Conservation (phyloP, 1,140 invertebrate species). For the Rhagoletis pomonella region DNA sequence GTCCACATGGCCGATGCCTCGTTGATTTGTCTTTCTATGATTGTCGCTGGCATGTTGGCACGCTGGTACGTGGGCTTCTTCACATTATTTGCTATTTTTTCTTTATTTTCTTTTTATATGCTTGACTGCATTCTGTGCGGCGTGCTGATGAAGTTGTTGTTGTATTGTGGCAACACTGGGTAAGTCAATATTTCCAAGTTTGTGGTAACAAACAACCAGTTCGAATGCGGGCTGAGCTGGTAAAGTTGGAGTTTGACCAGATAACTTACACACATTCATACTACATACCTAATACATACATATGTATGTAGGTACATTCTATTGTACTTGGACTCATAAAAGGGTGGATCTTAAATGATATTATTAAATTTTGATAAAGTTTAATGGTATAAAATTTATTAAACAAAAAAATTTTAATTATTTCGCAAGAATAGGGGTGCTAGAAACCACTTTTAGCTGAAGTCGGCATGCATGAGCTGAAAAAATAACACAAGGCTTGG, state of each 20-base stretch:
- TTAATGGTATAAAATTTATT: too few relatives aligned
- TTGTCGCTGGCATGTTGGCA: background rate
- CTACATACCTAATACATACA: too few relatives aligned
- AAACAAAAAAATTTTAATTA: too few relatives aligned
- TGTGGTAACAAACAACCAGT: conserved; percentile 21
- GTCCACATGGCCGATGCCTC: background rate
- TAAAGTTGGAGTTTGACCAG: background rate
- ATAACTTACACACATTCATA: too few relatives aligned
- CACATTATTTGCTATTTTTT: background rate
- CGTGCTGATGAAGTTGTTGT: background rate
- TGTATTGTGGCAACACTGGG: conserved; percentile 25
- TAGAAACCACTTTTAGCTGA: too few relatives aligned
- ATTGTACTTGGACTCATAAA: too few relatives aligned
- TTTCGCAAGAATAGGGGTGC: too few relatives aligned
- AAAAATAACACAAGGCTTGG: too few relatives aligned
- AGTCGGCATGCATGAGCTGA: too few relatives aligned
- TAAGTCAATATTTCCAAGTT: conserved; percentile 14
- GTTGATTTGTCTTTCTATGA: background rate
- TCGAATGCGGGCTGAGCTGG: background rate
- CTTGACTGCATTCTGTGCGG: conserved; percentile 22
- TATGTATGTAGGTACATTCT: too few relatives aligned
- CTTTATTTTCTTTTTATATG: background rate
- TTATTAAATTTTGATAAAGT: too few relatives aligned
- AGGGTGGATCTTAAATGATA: too few relatives aligned
- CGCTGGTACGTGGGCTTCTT: background rate